Conservation (phyloP, 2,797 vertebrate species). For the Helostoma temminkii region DNA sequence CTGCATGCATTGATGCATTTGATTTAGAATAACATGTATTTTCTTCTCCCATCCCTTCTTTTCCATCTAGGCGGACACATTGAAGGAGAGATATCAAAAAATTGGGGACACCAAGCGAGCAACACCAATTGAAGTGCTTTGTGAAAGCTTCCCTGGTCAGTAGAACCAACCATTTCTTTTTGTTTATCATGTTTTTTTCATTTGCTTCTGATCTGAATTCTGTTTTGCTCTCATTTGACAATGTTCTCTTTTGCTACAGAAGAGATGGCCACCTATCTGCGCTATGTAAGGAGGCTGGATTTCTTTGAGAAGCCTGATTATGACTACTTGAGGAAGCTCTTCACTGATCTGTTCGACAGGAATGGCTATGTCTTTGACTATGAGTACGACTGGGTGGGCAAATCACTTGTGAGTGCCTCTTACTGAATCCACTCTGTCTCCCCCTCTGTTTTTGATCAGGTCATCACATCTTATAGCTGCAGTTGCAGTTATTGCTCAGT, state of each 20-base stretch:
- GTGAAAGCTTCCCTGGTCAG: conserved; percentile 97
- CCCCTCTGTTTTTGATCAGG: conserved; percentile 4
- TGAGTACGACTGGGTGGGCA: conserved; percentile 99
- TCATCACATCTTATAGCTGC: not conserved
- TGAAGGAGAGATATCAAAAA: conserved; percentile 98
- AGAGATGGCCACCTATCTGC: conserved; percentile 97
- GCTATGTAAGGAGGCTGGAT: conserved; percentile 95
- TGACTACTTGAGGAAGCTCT: conserved; percentile 96
- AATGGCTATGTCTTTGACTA: conserved; percentile 96
- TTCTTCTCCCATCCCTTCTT: not conserved
- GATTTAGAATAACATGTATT: not conserved
- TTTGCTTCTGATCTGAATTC: not conserved
- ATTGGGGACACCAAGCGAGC: conserved; percentile 97
- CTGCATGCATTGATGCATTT: not conserved
- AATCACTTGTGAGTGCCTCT: conserved; percentile 90
- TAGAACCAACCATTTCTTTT: not conserved
- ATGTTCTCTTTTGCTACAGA: conserved; percentile 81
- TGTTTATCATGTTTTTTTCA: not conserved
- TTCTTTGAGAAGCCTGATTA: conserved; percentile 99
- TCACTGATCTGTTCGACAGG: conserved; percentile 95
- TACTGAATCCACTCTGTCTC: conserved; percentile 10
- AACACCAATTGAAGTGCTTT: conserved; percentile 96
- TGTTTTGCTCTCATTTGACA: conserved; percentile 6
- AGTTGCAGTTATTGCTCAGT: conserved; percentile 8
- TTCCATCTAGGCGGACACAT: conserved; percentile 90